Base-by-base conservation (phyloP, 2,113 vertebrate species). In the Mohoua ochrocephala region DNA sequence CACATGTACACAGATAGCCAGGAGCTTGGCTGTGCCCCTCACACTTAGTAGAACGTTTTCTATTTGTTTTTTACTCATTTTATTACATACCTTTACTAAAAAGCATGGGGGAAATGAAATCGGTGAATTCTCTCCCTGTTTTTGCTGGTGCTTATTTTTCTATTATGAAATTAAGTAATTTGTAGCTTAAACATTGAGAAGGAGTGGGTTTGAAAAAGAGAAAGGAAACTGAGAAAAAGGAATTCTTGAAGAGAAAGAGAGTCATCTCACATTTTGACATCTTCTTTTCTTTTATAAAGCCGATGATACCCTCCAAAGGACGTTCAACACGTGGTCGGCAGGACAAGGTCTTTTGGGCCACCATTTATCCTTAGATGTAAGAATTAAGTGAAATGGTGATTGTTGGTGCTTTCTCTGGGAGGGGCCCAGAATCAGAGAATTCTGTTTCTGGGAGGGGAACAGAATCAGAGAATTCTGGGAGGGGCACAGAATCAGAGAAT, bases 291-390 rank as follows among this genome's bases (percentile, higher is more conserved):
- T 74, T 59, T 52, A 14, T 31, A 28, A 60, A 73, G 20, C 26
- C 73, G 81, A 31, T 6, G 14, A 37, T 79, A 56, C 5, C 23
- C 11, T 69, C 20, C 26, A 67, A 75, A 91, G 20, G 39, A 26
- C 0, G 0, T 28, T 82, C 56, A 69, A 23, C 39, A 56, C 1
- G 2, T 12, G 28, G n/a, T 13, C 21, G 9, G 15, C 19, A 27
- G 44, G 37, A 31, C 65, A 78, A 47, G n/a, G 11, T 53, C 39
- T 56, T 85, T 30, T 60, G 60, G 30, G 30, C 11, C 20, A 45
- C 22, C 8, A 9, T 53, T 69, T 73, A 52, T 52, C n/a, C 28
- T 64, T 60, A 49, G 73, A 35, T n/a, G 4, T 39, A 54, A 37
- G 21, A 71, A 84, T n/a, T 17, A 71, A 45, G 15, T 61, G 47